Percentiles rank a stretch among this genome's conserved stretches.
Conservation (phyloP, 2,113 vertebrate genomes). For the Chaetorhynchus papuensis region DNA sequence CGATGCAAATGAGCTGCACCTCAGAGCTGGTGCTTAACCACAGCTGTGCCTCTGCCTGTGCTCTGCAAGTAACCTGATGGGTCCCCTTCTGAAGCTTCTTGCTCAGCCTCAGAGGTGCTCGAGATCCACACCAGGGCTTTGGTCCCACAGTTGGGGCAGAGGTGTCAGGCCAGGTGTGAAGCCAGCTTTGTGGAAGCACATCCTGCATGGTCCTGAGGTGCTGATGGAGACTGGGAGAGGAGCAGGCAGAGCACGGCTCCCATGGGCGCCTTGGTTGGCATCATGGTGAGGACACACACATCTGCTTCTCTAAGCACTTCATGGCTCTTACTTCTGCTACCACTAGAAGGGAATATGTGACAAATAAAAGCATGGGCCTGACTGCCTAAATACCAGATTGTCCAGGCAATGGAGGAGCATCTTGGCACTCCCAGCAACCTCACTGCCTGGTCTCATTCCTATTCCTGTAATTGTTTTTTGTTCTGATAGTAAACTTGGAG, state of each 20-base stretch:
- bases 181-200: neutral
- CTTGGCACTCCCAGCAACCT: neutral
- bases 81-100: neutral
- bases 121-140: neutral
- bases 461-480: neutral
- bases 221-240: neutral
- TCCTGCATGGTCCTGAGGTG: neutral
- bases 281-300: rapidly evolving
- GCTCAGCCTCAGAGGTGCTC: rapidly evolving
- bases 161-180: neutral
- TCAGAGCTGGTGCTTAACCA: neutral
- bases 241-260: neutral
- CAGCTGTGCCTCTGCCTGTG: neutral
- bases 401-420: neutral
- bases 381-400: neutral
- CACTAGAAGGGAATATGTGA: neutral
- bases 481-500: neutral
- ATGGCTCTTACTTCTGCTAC: neutral
- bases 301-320: rapidly evolving
- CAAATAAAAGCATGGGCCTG: neutral
- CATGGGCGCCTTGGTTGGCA: rapidly evolving
- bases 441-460: neutral
- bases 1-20: neutral
- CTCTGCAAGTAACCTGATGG: neutral
- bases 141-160: neutral